Evolutionary conservation across 2,797 vertebrate species (phyloP), one percentile per base, ranked within the genome.

Genomic region (Mareca strepera): DNA sequence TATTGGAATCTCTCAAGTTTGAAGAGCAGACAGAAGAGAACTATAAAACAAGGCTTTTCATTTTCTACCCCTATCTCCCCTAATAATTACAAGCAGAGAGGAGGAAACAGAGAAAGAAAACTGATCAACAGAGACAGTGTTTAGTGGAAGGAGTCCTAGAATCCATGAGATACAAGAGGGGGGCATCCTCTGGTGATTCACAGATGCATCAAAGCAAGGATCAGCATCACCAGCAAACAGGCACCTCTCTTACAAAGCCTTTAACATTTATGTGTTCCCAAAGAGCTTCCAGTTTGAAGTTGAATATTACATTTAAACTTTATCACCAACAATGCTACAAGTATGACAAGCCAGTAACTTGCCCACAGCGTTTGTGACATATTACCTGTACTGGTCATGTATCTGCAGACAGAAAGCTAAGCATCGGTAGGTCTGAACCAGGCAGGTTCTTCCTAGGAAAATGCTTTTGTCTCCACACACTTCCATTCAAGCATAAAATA

Each of bases 401-500:
- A 94, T 96, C 90, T 96, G 97, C 92, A 94, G 95, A 94, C 70
- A 96, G 93, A 90, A 95, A 97, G 95, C 94, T 95, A 92, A 96
- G 96, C 39, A 60, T 96, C 92, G 89, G 91, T 76, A 91, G 91
- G 82, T 58, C 87, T 82, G 90, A 96, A 92, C 77, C 85, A 88
- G 74, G 93, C 78, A 88, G 73, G 86, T 58, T 94, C 86, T 91
- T 86, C 41, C 60, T 11, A 76, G 89, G 85, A 77, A 94, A 94
- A 94, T 1, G 64, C 77, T 93, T 93, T 76, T 18, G 22, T 62
- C 72, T 80, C 37, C 78, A 85, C 88, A 77, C 60, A 15, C 29
- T 78, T 55, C 48, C 70, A 50, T 88, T 99, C 98, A 99, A 93
- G 99, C 99, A 39, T 99, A 99, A 97, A 99, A 99, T 97, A 99